Evolutionary conservation across 2,797 vertebrate species (phyloP).

Genomic region (Antrozous pallidus): DNA sequence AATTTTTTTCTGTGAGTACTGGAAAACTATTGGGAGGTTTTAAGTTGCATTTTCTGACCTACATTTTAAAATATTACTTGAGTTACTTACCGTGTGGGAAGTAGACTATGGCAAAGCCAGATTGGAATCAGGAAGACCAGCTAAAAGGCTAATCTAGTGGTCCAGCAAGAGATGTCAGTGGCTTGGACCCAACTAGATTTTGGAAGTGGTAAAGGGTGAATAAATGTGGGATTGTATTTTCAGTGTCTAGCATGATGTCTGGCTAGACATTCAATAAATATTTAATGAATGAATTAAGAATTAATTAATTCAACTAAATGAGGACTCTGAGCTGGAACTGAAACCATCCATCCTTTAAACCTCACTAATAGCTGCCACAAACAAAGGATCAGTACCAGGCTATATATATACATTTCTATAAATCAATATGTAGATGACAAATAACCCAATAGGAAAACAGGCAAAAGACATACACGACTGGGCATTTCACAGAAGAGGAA

Average conservation of each 20-base stretch:
- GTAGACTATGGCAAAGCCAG: neutral
- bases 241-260: neutral
- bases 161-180: neutral
- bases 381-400: neutral
- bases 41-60: slow-evolving; percentile 13
- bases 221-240: slow-evolving; percentile 8
- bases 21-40: neutral
- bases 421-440: slow-evolving; percentile 45
- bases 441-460: slow-evolving; percentile 27
- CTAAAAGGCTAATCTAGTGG: neutral
- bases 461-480: slow-evolving; percentile 41
- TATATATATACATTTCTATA: slow-evolving; percentile 20
- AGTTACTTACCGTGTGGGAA: neutral
- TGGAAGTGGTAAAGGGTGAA: neutral
- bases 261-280: slow-evolving; percentile 61
- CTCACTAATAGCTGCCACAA: neutral
- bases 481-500: slow-evolving; percentile 55
- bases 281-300: slow-evolving; percentile 65
- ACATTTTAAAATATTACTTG: slow-evolving; percentile 10
- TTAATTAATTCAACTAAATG: slow-evolving; percentile 59
- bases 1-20: neutral
- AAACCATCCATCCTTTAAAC: slow-evolving; percentile 38
- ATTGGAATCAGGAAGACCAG: neutral
- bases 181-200: neutral
- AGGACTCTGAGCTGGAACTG: slow-evolving; percentile 24